Evolutionary conservation across 1,140 invertebrate genomes (phyloP), one percentile per base, ranked within the genome.

Genomic region (Listronotus bonariensis): DNA sequence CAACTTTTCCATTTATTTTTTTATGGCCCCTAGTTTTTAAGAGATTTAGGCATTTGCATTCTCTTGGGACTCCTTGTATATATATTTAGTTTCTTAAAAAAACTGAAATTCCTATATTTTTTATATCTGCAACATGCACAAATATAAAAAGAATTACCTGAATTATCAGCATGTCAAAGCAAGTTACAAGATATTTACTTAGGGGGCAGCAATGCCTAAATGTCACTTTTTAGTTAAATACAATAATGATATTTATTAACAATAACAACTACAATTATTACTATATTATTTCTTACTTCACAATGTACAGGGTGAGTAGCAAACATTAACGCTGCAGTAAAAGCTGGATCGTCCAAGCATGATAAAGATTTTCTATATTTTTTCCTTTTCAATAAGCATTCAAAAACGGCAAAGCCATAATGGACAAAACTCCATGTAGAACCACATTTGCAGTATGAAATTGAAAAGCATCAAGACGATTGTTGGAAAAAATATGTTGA

Each of bases 221-320:
- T 3, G 1, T 40, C n/a, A 15, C 20, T 26, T 26, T 26, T 26
- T 26, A n/a, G 1, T 26, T 26, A 26, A 26, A 26, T 26, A 26
- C 5, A 26, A 26, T 26, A 26, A 5, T 3, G 20, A 26, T 5
- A 26, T 26, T 26, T 26, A 26, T 26, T n/a, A n/a, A n/a, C n/a
- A n/a, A n/a, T n/a, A n/a, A n/a, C n/a, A n/a, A n/a, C n/a, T n/a
- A n/a, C n/a, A n/a, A n/a, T n/a, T 26, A 5, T 26, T 26, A 26
- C 20, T n/a, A n/a, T n/a, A n/a, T n/a, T n/a, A 26, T 26, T 3
- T 26, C 42, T 18, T 53, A 64, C 93, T 81, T 98, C 96, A 31
- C 92, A 93, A 80, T 99, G 97, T 68, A 99, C 89, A 14, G 97
- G 97, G 83, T 98, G 97, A 31, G 93, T 88, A 49, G 93, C 86